phyloP scores from a whole-genome alignment of 2,888 invertebrate species.

The Meteorus colon region DNA sequence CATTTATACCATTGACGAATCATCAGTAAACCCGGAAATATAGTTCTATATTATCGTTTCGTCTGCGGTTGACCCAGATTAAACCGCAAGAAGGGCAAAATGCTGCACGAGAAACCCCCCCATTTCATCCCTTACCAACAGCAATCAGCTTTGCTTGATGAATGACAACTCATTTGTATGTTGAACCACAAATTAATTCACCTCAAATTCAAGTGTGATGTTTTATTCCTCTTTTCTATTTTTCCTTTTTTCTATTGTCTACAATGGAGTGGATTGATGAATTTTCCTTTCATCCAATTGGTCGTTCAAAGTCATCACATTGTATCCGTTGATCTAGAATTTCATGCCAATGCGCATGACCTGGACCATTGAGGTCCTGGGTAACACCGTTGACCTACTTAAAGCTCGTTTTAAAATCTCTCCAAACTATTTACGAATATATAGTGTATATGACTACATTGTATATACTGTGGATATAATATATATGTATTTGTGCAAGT shows the following conservation, averaged over 20 bases:
- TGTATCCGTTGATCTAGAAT: slow-evolving; percentile 18
- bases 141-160: neutral
- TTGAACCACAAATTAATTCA: neutral
- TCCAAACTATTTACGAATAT: neutral
- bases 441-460: neutral
- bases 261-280: neutral
- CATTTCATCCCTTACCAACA: neutral
- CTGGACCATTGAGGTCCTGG: slow-evolving; percentile 30
- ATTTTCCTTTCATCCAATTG: neutral
- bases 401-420: neutral
- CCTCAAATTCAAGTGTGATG: neutral
- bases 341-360: slow-evolving; percentile 28
- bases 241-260: neutral
- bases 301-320: neutral
- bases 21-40: neutral
- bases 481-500: neutral
- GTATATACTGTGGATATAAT: too few relatives aligned
- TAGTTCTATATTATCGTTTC: neutral
- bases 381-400: slow-evolving; percentile 36
- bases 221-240: neutral
- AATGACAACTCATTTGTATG: neutral
- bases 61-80: slow-evolving; percentile 31
- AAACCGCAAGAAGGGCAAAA: slow-evolving; percentile 18
- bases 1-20: slow-evolving; percentile 1
- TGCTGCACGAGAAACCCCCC: neutral